A percentile compares a stretch with the other conserved stretches of the same genome.
phyloP scores from a whole-genome alignment of 2,113 vertebrate species.

The Hymenochirus boettgeri region DNA sequence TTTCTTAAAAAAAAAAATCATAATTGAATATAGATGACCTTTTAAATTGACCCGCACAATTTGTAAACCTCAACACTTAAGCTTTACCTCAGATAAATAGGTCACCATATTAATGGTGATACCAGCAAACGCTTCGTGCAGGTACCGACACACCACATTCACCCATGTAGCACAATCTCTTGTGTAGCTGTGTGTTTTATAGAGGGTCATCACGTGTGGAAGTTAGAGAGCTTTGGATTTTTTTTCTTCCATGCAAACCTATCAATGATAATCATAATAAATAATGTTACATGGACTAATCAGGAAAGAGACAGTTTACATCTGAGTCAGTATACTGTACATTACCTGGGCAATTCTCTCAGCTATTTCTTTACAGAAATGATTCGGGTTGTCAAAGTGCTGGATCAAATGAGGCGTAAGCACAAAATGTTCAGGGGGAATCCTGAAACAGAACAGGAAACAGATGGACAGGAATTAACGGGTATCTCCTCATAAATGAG shows the following conservation, averaged over 20 bases:
- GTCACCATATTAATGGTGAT: constrained; percentile 93
- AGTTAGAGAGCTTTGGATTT: constrained; percentile 92
- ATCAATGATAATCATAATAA: constrained; percentile 44
- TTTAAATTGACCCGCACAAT: too few relatives aligned
- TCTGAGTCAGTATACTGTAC: neutral
- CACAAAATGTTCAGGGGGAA: constrained; percentile 96
- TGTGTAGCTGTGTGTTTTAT: constrained; percentile 94
- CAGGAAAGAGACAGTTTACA: neutral
- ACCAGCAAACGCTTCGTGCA: constrained; percentile 91
- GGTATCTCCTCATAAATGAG: too few relatives aligned
- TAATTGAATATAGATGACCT: too few relatives aligned
- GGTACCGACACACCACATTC: constrained; percentile 94
- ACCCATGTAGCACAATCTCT: constrained; percentile 94
- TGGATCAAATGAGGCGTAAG: constrained; percentile 94
- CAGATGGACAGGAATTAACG: neutral
- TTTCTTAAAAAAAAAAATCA: too few relatives aligned
- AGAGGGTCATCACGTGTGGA: constrained; percentile 96
- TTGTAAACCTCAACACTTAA: too few relatives aligned
- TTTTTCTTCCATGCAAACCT: constrained; percentile 96
- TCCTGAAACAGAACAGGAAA: constrained; percentile 62
- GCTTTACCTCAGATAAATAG: constrained; percentile 93
- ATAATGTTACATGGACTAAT: neutral
- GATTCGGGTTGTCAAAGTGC: constrained; percentile 88
- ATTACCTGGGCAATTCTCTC: constrained; percentile 84
- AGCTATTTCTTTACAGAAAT: constrained; percentile 94